A percentile compares a stretch with the other conserved stretches of the same genome.
phyloP scores from a whole-genome alignment of 2,113 vertebrate species.

The Caracal caracal region DNA sequence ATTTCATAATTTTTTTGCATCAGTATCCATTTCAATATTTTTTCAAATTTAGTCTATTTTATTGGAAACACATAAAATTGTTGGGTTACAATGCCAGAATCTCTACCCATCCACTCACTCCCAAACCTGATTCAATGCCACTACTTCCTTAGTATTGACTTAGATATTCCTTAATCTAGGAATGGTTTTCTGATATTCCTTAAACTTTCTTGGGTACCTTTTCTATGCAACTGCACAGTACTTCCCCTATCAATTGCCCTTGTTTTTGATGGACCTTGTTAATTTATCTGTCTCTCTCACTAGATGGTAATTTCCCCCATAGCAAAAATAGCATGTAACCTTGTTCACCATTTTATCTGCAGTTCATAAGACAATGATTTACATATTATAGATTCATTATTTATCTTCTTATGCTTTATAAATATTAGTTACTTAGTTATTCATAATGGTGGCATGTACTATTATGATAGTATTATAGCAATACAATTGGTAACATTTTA shows the following conservation, averaged over 20 bases:
- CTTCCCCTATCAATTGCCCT: background rate
- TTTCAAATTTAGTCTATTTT: background rate
- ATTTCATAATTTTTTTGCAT: background rate
- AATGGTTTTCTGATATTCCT: background rate
- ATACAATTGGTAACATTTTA: background rate
- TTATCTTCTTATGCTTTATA: background rate
- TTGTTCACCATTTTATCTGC: background rate
- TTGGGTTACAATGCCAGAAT: background rate
- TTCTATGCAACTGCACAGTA: background rate
- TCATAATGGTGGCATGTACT: background rate
- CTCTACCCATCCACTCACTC: background rate
- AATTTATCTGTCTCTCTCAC: background rate
- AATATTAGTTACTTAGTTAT: background rate
- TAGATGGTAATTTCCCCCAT: background rate
- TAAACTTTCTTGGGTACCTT: background rate
- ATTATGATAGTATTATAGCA: background rate
- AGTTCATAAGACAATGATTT: background rate
- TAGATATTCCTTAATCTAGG: background rate
- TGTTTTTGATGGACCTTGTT: background rate
- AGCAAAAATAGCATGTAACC: background rate
- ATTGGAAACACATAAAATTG: background rate
- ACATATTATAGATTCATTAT: background rate
- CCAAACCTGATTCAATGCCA: background rate
- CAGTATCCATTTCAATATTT: background rate
- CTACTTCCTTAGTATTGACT: background rate